These are phyloP conservation scores for Ctenicera cuprea DNA, from an alignment of 2,888 invertebrate species.

Conservation along the genomic window DNA sequence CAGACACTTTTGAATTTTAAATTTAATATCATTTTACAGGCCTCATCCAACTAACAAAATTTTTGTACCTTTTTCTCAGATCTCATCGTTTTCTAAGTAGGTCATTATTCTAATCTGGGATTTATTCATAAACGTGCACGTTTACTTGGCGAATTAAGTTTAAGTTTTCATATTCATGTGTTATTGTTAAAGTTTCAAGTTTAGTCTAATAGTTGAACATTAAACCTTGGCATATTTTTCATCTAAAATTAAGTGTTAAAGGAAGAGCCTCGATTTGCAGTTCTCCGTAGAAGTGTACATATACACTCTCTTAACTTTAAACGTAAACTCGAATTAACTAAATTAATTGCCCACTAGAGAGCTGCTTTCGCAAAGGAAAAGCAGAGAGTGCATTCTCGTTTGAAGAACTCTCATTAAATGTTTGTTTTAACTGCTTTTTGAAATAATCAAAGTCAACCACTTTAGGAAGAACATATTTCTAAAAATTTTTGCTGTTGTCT, in stretches of 20 bases:
- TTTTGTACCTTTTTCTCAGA: too few species aligned
- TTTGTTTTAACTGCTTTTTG: slow-evolving; percentile 17
- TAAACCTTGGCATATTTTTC: too few species aligned
- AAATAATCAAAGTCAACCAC: not conserved
- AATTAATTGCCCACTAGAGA: slow-evolving; percentile 43
- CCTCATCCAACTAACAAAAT: too few species aligned
- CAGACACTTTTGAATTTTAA: too few species aligned
- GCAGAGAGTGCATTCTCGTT: slow-evolving; percentile 35
- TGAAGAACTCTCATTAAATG: slow-evolving; percentile 29
- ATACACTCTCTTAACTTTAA: slow-evolving; percentile 34
- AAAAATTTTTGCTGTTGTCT: too few species aligned
- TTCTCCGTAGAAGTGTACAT: slow-evolving; percentile 1
- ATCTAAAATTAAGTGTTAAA: slow-evolving; percentile 12
- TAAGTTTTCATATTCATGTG: not conserved
- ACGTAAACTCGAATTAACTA: slow-evolving; percentile 43
- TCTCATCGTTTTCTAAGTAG: not conserved
- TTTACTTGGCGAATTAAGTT: not conserved
- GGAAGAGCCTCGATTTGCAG: slow-evolving; percentile 3
- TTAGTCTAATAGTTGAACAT: not conserved
- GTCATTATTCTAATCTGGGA: not conserved
- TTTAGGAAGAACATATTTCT: not conserved
- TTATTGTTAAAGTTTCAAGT: slow-evolving; percentile 13
- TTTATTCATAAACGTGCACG: not conserved
- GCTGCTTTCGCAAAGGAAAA: slow-evolving; percentile 14
- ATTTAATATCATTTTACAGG: too few species aligned